Evolutionary conservation across 2,888 invertebrate genomes (phyloP), one percentile per base, ranked within the genome.

Genomic region (Ferrisia virgata): DNA sequence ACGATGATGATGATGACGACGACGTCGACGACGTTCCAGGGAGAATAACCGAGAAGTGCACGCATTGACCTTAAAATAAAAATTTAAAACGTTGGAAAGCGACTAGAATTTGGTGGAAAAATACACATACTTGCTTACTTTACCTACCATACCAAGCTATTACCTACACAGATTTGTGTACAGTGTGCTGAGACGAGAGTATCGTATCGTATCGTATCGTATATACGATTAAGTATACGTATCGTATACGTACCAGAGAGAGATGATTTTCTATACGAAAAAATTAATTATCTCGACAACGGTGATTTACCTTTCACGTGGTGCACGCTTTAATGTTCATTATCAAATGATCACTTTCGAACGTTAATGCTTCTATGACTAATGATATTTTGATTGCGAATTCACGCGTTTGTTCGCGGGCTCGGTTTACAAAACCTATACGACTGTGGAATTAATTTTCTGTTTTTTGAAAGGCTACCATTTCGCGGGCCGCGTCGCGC

Each of bases 281-380:
- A 64, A 64, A 64, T 64, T 64, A 64, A 64, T 64, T 64, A 64
- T 64, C 58, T 25, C 9, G 9, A 64, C 28, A 28, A 18, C 28
- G 58, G 58, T 64, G 58, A 64, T 64, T 64, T 64, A 64, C 58
- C 58, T 64, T 64, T 64, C 64, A 64, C 64, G 25, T 58, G 58
- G n/a, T n/a, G n/a, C 25, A 72, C 31, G 33, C 33, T 72, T 72
- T 31, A 72, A 72, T 33, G 72, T 33, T 72, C 33, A 33, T 72
- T 33, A 31, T 72, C 31, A 33, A 72, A 72, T 31, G 28, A 64
- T 72, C 72, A 72, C 72, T 72, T 72, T 72, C 72, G 31, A 72
- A 72, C 33, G 72, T 72, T 33, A 64, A 64, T 64, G 64, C 64
- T 72, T 72, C 72, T 72, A 72, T 72, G 72, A 72, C 72, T 72